Evolutionary conservation across 2,797 vertebrate species (phyloP).

Genomic region (Danio kyathit): DNA sequence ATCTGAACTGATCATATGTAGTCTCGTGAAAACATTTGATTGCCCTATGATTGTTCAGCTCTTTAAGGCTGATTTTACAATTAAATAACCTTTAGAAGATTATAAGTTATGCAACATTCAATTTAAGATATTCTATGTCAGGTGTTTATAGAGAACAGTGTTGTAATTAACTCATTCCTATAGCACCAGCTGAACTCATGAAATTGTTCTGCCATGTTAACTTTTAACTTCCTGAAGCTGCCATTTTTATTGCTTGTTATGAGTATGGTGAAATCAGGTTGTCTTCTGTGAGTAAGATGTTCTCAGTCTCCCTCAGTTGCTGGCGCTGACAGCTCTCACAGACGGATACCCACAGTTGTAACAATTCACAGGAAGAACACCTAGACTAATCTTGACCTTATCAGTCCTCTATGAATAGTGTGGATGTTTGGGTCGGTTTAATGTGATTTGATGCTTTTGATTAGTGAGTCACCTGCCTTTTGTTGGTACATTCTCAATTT

Average conservation of each 20-base stretch:
- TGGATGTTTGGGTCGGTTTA: not conserved
- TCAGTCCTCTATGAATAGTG: not conserved
- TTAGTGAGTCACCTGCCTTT: not conserved
- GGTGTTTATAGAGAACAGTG: not conserved
- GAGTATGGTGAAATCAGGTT: not conserved
- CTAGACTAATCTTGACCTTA: not conserved
- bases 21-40: too few species aligned
- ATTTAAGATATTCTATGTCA: not conserved
- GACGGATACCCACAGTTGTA: not conserved
- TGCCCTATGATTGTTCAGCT: not conserved
- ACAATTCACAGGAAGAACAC: not conserved
- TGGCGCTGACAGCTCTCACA: not conserved
- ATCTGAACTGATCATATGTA: too few species aligned
- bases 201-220: not conserved
- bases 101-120: constrained; percentile 1
- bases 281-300: constrained; percentile 2
- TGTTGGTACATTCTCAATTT: constrained; percentile 15
- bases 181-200: not conserved
- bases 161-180: not conserved
- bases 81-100: not conserved
- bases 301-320: not conserved
- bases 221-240: not conserved
- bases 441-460: not conserved
- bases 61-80: not conserved
- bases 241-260: not conserved